Evolutionary conservation across 2,797 vertebrate genomes (phyloP), one percentile per base, ranked within the genome.

Genomic region (Typhlichthys eigenmanni): DNA sequence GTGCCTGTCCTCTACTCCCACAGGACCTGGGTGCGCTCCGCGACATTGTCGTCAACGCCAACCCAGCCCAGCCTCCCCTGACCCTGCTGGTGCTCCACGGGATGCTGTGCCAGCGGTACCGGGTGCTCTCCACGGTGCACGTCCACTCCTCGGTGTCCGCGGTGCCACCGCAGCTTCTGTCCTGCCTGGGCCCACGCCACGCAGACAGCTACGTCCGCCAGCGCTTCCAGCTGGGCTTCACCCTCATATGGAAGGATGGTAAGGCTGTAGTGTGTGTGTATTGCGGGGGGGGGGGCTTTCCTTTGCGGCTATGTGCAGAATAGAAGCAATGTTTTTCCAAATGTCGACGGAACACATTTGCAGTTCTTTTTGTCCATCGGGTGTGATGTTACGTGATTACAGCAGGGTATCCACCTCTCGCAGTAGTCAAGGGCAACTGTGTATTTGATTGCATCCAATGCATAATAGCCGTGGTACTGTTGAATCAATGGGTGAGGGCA

Each of bases 191-290:
- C 1, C 89, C 88, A 0, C 94, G 92, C 3, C 94, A 94, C 48
- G 55, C 80, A 0, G 92, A 91, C 69, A 92, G 93, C 81, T 92
- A 92, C 5, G 83, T 88, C 12, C 96, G 98, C 34, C 93, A 96
- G 0, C 82, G 94, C 4, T 97, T 98, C 79, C 95, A 99, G 80
- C 64, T 99, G 69, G 96, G 95, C 60, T 96, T 99, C 76, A 99
- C 98, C 43, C 93, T 99, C 13, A 98, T 99, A 85, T 99, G 97
- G 97, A 99, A 99, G 89, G 93, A 98, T 0, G 97, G 97, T 98
- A 88, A 93, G 93, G 17, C 48, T 3, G 0, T 29, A 14, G 45
- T 1, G n/a, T 13, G 32, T 2, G 46, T 7, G 13, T 29, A 4
- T 17, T 17, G 17, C 1, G 47, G 10, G 45, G 2, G 45, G 29